Percentiles rank a stretch among this genome's conserved stretches.
phyloP scores from a whole-genome alignment of 1,140 invertebrate species.

The Rhyacophila brunnea region DNA sequence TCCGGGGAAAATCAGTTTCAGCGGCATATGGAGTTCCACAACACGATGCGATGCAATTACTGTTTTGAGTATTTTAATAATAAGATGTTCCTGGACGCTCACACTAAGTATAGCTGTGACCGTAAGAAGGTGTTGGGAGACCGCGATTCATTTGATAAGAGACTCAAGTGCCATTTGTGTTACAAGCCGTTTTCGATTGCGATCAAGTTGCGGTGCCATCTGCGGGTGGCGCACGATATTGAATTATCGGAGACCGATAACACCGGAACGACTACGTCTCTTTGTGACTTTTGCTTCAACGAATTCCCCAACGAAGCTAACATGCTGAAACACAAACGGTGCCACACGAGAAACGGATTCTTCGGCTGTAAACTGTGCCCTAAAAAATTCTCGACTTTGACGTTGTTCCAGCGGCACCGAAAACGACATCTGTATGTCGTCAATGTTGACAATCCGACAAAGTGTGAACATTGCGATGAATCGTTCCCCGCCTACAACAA shows the following conservation, averaged over 20 bases:
- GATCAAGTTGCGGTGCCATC: slow-evolving; percentile 53
- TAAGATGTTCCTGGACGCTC: slow-evolving; percentile 47
- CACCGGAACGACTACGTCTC: slow-evolving; percentile 30
- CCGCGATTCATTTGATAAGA: slow-evolving; percentile 46
- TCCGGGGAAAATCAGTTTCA: slow-evolving; percentile 49
- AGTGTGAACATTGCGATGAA: slow-evolving; percentile 51
- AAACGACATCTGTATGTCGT: slow-evolving; percentile 45
- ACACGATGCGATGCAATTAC: slow-evolving; percentile 51
- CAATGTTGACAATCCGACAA: slow-evolving; percentile 47
- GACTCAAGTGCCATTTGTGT: slow-evolving; percentile 48
- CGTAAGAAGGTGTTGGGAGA: slow-evolving; percentile 49
- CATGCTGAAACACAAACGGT: slow-evolving; percentile 45
- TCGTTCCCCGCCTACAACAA: slow-evolving; percentile 48
- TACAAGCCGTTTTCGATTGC: slow-evolving; percentile 52
- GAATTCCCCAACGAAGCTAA: slow-evolving; percentile 49
- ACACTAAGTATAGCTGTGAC: slow-evolving; percentile 47
- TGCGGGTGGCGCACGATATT: slow-evolving; percentile 46
- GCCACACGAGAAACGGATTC: slow-evolving; percentile 44
- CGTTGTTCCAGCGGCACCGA: slow-evolving; percentile 47
- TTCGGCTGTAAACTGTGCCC: slow-evolving; percentile 51
- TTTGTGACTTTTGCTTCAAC: slow-evolving; percentile 52
- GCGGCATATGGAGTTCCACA: slow-evolving; percentile 51
- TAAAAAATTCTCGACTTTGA: slow-evolving; percentile 46
- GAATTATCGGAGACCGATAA: slow-evolving; percentile 39
- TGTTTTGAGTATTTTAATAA: slow-evolving; percentile 51